Conservation (phyloP, 2,797 vertebrate species). For the Carcharodon carcharias region DNA sequence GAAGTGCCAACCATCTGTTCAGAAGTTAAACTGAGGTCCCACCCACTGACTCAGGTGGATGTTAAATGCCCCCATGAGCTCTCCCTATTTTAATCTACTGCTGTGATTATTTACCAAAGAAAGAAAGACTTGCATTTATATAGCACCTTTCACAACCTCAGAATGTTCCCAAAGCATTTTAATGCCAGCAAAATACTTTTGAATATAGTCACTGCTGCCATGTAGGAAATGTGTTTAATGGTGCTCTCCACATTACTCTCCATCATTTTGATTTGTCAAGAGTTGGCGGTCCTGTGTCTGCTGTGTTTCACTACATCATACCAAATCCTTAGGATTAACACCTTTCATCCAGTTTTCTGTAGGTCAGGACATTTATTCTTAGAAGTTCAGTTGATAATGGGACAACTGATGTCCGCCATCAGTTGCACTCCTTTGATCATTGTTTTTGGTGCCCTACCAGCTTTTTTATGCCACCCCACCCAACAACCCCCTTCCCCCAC, state of each 20-base stretch:
- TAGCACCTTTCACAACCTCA: too few species aligned
- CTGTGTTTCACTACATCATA: neutral
- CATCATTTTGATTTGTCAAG: too few species aligned
- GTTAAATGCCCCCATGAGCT: neutral
- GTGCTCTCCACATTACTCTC: too few species aligned
- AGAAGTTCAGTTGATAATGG: neutral
- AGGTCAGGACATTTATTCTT: neutral
- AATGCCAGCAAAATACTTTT: too few species aligned
- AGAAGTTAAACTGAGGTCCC: neutral
- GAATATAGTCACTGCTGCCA: too few species aligned
- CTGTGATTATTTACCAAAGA: neutral
- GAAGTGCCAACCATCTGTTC: neutral
- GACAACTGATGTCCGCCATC: neutral
- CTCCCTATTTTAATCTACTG: neutral
- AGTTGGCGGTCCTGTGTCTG: neutral
- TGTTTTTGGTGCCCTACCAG: neutral
- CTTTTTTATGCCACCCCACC: too few species aligned
- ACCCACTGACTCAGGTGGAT: neutral
- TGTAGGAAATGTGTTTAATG: too few species aligned
- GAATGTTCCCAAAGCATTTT: too few species aligned
- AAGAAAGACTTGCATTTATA: too few species aligned
- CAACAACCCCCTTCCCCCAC: too few species aligned
- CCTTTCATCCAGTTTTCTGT: neutral
- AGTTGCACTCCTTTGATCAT: neutral
- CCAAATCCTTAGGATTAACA: too few species aligned